Conservation (phyloP, 2,888 invertebrate genomes). For the Sarcophaga variegata region DNA sequence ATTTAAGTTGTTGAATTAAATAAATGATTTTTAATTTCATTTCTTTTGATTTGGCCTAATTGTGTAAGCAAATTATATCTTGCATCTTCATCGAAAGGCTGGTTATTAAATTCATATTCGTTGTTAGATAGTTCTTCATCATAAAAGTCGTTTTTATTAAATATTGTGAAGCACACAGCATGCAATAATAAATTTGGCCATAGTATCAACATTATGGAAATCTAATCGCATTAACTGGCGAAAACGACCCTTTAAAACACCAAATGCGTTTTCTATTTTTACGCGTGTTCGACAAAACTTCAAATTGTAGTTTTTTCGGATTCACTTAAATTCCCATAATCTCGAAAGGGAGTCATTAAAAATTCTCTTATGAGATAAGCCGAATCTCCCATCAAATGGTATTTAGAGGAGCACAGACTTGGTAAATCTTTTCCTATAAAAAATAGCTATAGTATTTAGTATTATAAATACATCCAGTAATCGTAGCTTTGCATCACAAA, state of each 20-base stretch:
- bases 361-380: constrained; percentile 19
- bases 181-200: constrained; percentile 71
- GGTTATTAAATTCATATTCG: not conserved
- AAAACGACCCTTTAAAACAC: too few relatives aligned
- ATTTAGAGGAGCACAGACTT: constrained; percentile 62
- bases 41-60: too few relatives aligned
- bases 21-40: too few relatives aligned
- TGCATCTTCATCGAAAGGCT: too few relatives aligned
- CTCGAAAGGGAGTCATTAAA: constrained; percentile 51
- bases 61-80: too few relatives aligned
- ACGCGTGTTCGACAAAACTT: constrained; percentile 64
- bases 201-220: too few relatives aligned
- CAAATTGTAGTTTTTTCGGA: constrained; percentile 72
- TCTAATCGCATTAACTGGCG: too few relatives aligned
- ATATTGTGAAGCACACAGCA: constrained; percentile 74
- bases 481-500: constrained; percentile 65
- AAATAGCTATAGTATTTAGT: constrained; percentile 70
- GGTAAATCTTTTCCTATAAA: constrained; percentile 20
- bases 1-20: too few relatives aligned
- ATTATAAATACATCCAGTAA: constrained; percentile 74
- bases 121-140: constrained; percentile 6
- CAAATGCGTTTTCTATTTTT: constrained; percentile 3
- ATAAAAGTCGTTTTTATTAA: constrained; percentile 67
- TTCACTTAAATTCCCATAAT: constrained; percentile 72
- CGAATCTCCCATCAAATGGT: constrained; percentile 51